Conservation (phyloP, 2,797 vertebrate species). For the Carcharodon carcharias region DNA sequence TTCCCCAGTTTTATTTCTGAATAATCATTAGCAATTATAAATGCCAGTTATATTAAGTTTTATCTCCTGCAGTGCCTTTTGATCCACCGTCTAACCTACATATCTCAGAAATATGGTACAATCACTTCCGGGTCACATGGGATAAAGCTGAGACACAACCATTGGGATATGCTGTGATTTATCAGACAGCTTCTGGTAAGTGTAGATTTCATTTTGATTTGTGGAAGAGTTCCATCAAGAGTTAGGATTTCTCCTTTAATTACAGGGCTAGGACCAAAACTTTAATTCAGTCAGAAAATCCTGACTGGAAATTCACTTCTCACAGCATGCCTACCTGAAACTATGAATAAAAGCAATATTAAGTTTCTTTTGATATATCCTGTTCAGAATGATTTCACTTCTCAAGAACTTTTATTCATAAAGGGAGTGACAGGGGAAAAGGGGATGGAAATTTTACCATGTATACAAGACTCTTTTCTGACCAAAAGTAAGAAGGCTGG, state of each 20-base stretch:
- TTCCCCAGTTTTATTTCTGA: background rate
- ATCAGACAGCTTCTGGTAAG: constrained; percentile 1
- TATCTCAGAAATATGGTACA: constrained; percentile 19
- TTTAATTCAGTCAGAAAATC: background rate
- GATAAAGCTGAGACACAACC: constrained; percentile 7
- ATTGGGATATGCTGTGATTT: constrained; percentile 33
- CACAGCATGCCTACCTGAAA: background rate
- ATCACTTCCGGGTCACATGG: constrained; percentile 31
- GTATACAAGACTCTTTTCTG: too few species aligned
- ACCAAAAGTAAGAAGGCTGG: too few species aligned
- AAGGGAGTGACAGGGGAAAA: background rate
- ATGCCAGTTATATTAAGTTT: background rate
- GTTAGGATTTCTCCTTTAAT: background rate
- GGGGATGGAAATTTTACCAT: background rate
- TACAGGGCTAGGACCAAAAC: background rate
- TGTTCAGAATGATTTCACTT: background rate
- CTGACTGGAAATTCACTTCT: background rate
- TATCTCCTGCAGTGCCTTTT: constrained; percentile 16
- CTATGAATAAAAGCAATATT: background rate
- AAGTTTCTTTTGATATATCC: background rate
- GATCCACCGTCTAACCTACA: constrained; percentile 20
- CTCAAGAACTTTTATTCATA: background rate
- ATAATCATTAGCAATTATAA: background rate
- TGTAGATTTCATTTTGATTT: background rate
- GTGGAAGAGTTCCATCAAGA: background rate